These are phyloP conservation scores for Apogon hyalosoma DNA, from an alignment of 2,797 vertebrate genomes.

Conservation along the genomic window DNA sequence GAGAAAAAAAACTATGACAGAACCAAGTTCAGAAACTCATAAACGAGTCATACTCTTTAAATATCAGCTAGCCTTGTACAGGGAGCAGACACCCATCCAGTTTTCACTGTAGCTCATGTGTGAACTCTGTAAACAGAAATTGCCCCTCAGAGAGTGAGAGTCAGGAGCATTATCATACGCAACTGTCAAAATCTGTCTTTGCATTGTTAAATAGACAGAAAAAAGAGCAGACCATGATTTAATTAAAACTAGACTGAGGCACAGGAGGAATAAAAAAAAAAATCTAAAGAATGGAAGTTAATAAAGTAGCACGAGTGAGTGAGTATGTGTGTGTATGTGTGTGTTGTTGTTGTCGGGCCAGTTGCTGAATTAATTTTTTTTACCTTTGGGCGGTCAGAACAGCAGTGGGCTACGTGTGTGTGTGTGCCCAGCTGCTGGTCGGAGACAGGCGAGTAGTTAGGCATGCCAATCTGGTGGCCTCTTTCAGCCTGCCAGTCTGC, in stretches of 20 bases:
- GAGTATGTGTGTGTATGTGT: conserved; percentile 40
- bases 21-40: conserved; percentile 41
- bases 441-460: conserved; percentile 56
- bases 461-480: conserved; percentile 73
- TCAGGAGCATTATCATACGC: conserved; percentile 69
- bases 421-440: conserved; percentile 69
- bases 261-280: conserved; percentile 47
- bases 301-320: conserved; percentile 49
- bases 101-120: conserved; percentile 59
- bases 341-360: conserved; percentile 44
- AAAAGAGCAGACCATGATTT: conserved; percentile 53
- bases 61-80: conserved; percentile 45
- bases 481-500: conserved; percentile 63
- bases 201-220: conserved; percentile 62
- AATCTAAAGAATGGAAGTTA: conserved; percentile 35
- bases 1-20: too few species aligned
- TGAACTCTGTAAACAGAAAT: conserved; percentile 73
- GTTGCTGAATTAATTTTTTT: conserved; percentile 48
- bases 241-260: conserved; percentile 65
- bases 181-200: conserved; percentile 73
- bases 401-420: conserved; percentile 40
- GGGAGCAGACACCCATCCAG: conserved; percentile 41
- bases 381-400: conserved; percentile 59
- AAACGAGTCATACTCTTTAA: conserved; percentile 62
- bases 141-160: conserved; percentile 62